Percentiles rank a stretch among this genome's conserved stretches.
Evolutionary conservation across 2,113 vertebrate genomes (phyloP).

Genomic region (Gyps fulvus): DNA sequence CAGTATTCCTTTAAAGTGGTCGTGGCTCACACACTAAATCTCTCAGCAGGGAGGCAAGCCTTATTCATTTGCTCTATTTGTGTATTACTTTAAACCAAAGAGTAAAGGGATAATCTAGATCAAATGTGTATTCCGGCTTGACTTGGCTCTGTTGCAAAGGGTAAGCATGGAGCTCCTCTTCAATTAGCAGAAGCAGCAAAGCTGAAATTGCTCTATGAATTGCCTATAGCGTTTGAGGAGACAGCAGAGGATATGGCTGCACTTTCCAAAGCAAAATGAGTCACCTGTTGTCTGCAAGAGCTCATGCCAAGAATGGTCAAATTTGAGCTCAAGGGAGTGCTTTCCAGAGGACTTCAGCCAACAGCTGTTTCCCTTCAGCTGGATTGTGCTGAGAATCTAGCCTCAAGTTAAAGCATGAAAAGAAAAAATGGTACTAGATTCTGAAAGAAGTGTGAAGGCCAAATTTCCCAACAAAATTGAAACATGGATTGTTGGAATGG

Average conservation of each 20-base stretch:
- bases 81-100: neutral
- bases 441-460: neutral
- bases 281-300: constrained; percentile 56
- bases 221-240: neutral
- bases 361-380: constrained; percentile 54
- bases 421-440: neutral
- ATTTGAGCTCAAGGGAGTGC: neutral
- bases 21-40: neutral
- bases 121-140: neutral
- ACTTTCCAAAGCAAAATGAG: constrained; percentile 27
- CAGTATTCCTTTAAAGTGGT: neutral
- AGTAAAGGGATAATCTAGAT: neutral
- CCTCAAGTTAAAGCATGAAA: neutral
- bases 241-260: neutral
- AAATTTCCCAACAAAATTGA: neutral
- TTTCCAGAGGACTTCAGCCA: constrained; percentile 40
- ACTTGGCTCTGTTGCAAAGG: neutral
- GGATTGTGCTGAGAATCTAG: constrained; percentile 13
- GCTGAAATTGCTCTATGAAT: neutral
- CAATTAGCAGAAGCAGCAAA: constrained; percentile 2
- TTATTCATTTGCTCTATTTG: neutral
- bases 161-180: neutral
- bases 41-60: neutral
- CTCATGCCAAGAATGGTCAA: constrained; percentile 5
- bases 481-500: neutral